A percentile compares a stretch with the other conserved stretches of the same genome.
Evolutionary conservation across 1,140 invertebrate species (phyloP).

Genomic region (Bathynomus jamesi): DNA sequence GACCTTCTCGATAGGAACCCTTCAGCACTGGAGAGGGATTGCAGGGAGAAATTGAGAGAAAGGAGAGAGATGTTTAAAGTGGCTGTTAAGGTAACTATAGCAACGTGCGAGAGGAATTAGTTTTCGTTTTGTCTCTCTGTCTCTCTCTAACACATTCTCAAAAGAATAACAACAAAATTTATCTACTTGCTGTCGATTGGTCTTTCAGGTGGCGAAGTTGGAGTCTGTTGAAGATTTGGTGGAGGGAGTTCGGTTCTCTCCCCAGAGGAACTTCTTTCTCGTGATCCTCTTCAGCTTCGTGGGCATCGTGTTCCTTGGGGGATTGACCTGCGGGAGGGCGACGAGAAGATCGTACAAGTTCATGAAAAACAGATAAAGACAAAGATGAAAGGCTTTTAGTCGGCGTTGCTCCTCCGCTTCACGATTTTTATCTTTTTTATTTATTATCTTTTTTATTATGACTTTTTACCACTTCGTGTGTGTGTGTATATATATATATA

Average conservation of each 20-base stretch:
- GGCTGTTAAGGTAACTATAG: constrained; percentile 8
- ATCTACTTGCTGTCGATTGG: too few species aligned
- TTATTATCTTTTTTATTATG: too few species aligned
- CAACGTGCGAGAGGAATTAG: too few species aligned
- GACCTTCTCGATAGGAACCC: constrained; percentile 8
- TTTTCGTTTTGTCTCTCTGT: not conserved
- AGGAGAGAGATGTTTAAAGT: constrained; percentile 6
- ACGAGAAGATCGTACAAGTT: constrained; percentile 57
- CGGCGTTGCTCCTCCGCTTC: too few species aligned
- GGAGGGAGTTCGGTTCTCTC: constrained; percentile 58
- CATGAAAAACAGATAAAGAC: constrained; percentile 59
- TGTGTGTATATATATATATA: too few species aligned
- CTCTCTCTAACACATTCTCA: not conserved
- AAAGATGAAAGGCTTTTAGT: too few species aligned
- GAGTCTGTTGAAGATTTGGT: constrained; percentile 64
- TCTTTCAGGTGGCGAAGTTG: constrained; percentile 50
- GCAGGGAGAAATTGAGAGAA: not conserved
- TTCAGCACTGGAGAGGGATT: not conserved
- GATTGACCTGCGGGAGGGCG: constrained; percentile 70
- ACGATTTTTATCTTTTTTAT: too few species aligned
- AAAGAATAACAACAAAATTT: too few species aligned
- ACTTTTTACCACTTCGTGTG: too few species aligned
- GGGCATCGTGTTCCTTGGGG: constrained; percentile 69
- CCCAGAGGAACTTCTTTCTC: constrained; percentile 68
- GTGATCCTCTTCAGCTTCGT: constrained; percentile 59